Percentiles rank a stretch among this genome's conserved stretches.
Evolutionary conservation across 2,888 invertebrate genomes (phyloP).

Genomic region (Halictus quadricinctus): DNA sequence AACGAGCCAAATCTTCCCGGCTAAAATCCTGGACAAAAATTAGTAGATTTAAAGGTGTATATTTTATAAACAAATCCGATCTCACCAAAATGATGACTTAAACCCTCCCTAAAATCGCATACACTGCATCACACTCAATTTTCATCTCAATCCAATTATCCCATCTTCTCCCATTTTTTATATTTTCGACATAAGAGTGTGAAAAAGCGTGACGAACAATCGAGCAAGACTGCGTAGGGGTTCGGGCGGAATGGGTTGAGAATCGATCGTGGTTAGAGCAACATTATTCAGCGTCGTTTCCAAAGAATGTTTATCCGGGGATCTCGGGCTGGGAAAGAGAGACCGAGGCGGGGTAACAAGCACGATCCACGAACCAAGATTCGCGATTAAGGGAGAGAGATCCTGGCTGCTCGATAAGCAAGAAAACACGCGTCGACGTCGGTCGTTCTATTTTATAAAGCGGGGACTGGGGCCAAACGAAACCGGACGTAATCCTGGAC

Average conservation of each 20-base stretch:
- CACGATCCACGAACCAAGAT: neutral
- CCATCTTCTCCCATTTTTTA: neutral
- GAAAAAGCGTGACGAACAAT: neutral
- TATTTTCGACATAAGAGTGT: neutral
- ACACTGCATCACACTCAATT: neutral
- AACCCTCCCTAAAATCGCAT: too few relatives aligned
- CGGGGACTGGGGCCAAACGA: neutral
- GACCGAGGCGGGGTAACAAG: neutral
- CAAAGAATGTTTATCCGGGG: slow-evolving; percentile 1
- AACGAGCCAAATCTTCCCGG: too few relatives aligned
- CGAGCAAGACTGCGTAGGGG: neutral
- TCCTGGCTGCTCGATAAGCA: slow-evolving; percentile 6
- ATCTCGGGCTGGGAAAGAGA: neutral
- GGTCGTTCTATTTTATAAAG: slow-evolving; percentile 17
- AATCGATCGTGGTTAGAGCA: neutral
- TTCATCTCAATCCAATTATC: neutral
- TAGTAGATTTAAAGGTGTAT: too few relatives aligned
- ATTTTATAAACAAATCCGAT: too few relatives aligned
- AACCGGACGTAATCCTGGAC: slow-evolving; percentile 5
- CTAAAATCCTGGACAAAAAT: too few relatives aligned
- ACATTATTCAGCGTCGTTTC: neutral
- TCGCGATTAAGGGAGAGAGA: neutral
- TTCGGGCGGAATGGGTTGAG: neutral
- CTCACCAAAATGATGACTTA: too few relatives aligned
- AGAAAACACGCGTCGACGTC: slow-evolving; percentile 2